A percentile compares a stretch with the other conserved stretches of the same genome.
Conservation (phyloP, 2,113 vertebrate species). For the Entomyzon cyanotis region DNA sequence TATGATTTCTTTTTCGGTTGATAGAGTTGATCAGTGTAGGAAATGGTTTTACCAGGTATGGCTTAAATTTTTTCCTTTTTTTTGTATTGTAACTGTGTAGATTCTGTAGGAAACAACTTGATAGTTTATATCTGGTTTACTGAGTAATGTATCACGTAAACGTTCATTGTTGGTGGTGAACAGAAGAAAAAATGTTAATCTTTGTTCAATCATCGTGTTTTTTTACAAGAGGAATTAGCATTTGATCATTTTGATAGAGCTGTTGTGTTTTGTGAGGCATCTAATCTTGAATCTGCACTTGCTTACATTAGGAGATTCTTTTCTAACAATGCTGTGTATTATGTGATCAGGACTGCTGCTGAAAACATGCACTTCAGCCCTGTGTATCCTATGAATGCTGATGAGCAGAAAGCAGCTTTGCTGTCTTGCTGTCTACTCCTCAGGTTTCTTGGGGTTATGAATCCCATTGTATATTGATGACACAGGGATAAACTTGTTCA, state of each 20-base stretch:
- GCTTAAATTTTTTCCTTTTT: neutral
- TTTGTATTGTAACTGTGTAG: neutral
- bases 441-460: neutral
- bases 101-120: neutral
- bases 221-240: neutral
- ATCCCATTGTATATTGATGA: conserved; percentile 35
- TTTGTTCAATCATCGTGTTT: neutral
- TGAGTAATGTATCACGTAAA: neutral
- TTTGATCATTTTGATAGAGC: neutral
- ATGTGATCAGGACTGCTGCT: neutral
- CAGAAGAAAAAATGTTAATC: neutral
- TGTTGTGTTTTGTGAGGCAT: neutral
- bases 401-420: conserved; percentile 4
- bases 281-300: neutral
- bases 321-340: neutral
- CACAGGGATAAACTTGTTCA: conserved; percentile 15
- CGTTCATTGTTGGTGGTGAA: neutral
- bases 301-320: neutral
- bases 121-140: neutral
- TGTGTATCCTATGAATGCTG: neutral
- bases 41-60: neutral
- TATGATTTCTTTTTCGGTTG: neutral
- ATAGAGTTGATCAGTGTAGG: neutral
- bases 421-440: neutral
- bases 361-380: neutral